Evolutionary conservation across 2,888 invertebrate species (phyloP).

Genomic region (Chymomyza procnemis): DNA sequence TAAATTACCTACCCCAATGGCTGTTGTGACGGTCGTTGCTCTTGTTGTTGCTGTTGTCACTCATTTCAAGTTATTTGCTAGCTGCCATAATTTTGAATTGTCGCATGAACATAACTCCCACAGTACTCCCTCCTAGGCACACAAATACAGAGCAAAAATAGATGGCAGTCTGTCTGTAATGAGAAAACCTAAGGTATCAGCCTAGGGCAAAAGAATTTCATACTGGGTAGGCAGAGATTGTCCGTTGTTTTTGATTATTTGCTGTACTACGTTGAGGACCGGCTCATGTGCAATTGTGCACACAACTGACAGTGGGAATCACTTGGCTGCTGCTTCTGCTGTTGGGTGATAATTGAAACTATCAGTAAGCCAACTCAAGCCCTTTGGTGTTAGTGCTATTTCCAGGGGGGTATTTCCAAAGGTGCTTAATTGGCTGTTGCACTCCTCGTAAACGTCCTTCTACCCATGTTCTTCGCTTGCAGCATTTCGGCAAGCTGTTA

Average conservation of each 20-base stretch:
- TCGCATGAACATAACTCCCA: constrained; percentile 16
- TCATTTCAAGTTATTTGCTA: constrained; percentile 29
- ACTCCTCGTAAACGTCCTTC: neutral
- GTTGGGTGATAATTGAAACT: constrained; percentile 62
- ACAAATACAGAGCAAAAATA: constrained; percentile 28
- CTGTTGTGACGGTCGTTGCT: too few species aligned
- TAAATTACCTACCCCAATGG: constrained; percentile 20
- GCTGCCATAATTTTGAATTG: constrained; percentile 48
- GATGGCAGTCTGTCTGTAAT: constrained; percentile 50
- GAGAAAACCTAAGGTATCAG: constrained; percentile 29
- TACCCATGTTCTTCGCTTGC: neutral
- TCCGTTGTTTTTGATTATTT: constrained; percentile 19
- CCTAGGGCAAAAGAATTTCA: neutral
- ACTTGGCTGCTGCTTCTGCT: neutral
- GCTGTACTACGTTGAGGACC: constrained; percentile 29
- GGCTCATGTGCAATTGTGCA: constrained; percentile 40
- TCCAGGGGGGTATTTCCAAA: neutral
- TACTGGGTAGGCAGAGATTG: neutral
- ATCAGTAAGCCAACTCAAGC: constrained; percentile 62
- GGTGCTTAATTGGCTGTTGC: neutral
- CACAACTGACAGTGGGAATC: constrained; percentile 27
- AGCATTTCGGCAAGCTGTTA: neutral
- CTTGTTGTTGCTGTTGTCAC: neutral
- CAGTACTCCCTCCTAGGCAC: neutral
- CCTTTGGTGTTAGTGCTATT: constrained; percentile 28